A percentile compares a stretch with the other conserved stretches of the same genome.
These are phyloP conservation scores for Xenus cinereus DNA, from an alignment of 2,113 vertebrate species.

Conservation along the genomic window DNA sequence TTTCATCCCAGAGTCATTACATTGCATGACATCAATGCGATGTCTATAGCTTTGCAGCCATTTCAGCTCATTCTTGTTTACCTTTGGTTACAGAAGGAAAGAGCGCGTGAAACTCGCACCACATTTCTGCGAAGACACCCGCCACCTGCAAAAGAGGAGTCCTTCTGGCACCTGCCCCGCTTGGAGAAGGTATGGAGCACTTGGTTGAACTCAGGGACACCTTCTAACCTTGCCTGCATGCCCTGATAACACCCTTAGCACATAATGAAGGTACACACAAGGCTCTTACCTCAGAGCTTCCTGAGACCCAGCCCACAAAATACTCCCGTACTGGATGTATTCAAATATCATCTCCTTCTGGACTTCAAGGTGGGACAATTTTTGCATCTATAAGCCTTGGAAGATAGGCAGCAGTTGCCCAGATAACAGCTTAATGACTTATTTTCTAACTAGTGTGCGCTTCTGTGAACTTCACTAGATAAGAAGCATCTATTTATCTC, in stretches of 20 bases:
- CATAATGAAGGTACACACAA: background rate
- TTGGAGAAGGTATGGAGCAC: constrained; percentile 75
- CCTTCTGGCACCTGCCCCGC: constrained; percentile 77
- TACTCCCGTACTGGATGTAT: fast-evolving
- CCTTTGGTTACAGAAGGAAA: background rate
- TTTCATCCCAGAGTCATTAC: background rate
- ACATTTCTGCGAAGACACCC: constrained; percentile 75
- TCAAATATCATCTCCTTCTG: background rate
- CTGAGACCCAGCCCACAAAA: background rate
- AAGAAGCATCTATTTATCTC: background rate
- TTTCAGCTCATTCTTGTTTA: background rate
- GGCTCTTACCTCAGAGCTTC: background rate
- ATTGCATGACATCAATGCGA: fast-evolving
- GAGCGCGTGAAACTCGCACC: constrained; percentile 74
- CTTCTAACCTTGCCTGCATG: background rate
- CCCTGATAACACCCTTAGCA: background rate
- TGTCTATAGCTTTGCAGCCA: fast-evolving
- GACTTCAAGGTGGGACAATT: background rate
- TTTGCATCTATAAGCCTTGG: background rate
- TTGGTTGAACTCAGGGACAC: fast-evolving
- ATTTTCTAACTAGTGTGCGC: background rate
- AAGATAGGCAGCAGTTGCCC: background rate
- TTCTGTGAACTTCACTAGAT: background rate
- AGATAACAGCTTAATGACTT: background rate
- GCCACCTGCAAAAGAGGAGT: constrained; percentile 7